phyloP scores from a whole-genome alignment of 2,797 vertebrate genomes.

The Jordanella pulchra region DNA sequence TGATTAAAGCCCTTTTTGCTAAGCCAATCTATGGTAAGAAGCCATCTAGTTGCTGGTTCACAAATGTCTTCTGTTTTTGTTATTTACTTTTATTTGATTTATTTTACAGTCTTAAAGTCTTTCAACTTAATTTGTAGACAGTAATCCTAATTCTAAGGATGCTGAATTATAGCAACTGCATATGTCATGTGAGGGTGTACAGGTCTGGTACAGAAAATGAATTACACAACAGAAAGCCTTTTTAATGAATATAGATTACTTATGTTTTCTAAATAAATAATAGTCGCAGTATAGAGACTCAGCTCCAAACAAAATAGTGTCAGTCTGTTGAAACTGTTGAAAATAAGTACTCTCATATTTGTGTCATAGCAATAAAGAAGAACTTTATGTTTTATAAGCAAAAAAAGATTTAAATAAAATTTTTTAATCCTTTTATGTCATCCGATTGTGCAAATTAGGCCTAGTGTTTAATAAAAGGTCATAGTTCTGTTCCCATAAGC shows the following conservation, averaged over 20 bases:
- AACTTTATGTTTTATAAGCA: background rate
- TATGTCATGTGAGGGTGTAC: background rate
- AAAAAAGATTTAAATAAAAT: background rate
- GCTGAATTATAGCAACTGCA: background rate
- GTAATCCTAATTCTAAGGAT: background rate
- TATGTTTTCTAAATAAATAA: background rate
- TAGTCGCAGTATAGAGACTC: background rate
- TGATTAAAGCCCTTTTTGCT: too few species aligned
- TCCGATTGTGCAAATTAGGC: background rate
- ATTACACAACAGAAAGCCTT: background rate
- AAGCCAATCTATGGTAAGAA: too few species aligned
- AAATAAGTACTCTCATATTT: background rate
- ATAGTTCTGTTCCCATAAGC: background rate
- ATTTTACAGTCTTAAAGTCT: background rate
- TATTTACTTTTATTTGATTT: too few species aligned
- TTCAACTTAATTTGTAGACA: background rate
- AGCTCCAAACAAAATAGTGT: background rate
- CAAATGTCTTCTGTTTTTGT: too few species aligned
- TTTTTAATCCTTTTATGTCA: background rate
- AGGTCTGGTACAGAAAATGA: background rate
- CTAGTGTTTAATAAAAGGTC: background rate
- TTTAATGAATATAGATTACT: background rate
- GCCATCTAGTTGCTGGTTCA: too few species aligned
- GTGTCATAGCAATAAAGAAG: background rate
- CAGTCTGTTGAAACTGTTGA: background rate